Conservation (phyloP, 2,797 vertebrate genomes). For the Pterois miles region DNA sequence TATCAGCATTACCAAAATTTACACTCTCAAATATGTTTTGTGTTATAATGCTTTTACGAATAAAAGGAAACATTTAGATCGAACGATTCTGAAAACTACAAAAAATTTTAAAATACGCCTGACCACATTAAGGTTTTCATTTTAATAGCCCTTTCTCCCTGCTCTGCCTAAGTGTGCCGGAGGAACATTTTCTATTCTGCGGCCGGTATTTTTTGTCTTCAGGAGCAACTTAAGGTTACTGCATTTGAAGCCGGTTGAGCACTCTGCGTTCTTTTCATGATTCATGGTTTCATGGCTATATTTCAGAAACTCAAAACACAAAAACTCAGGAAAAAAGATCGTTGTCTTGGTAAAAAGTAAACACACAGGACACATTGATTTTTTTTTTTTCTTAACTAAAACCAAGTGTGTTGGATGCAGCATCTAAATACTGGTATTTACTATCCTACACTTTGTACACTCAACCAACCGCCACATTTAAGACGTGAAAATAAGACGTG, state of each 20-base stretch:
- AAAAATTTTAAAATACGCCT: not conserved
- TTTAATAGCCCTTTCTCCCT: not conserved
- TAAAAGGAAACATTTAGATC: constrained; percentile 3
- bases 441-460: not conserved
- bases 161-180: not conserved
- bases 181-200: constrained; percentile 7
- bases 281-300: not conserved
- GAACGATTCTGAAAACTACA: not conserved
- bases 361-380: not conserved
- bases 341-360: not conserved
- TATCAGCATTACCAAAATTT: constrained; percentile 1
- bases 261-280: not conserved
- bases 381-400: not conserved
- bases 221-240: not conserved
- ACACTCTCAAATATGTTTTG: not conserved
- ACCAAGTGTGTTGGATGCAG: not conserved
- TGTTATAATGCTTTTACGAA: constrained; percentile 1
- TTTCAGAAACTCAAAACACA: not conserved
- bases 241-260: not conserved
- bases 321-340: not conserved
- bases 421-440: not conserved
- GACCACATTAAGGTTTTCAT: not conserved
- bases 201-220: not conserved
- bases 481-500: not conserved
- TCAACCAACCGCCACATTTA: not conserved